A percentile compares a stretch with the other conserved stretches of the same genome.
Evolutionary conservation across 2,888 invertebrate species (phyloP).

Genomic region (Nycteola revayana): DNA sequence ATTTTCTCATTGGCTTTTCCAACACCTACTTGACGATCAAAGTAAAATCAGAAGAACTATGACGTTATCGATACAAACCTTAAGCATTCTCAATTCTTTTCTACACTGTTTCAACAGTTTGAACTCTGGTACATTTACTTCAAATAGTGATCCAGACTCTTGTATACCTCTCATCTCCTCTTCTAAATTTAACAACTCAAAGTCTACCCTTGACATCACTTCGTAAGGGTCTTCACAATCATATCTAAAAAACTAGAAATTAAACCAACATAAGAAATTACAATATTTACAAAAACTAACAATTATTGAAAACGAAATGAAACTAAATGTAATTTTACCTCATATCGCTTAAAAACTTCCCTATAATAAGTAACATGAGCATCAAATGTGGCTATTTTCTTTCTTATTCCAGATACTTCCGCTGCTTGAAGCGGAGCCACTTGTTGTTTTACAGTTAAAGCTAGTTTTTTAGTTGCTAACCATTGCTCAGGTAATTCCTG

Average conservation of each 20-base stretch:
- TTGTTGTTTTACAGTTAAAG: slow-evolving; percentile 94
- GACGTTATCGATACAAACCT: no score
- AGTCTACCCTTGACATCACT: slow-evolving; percentile 89
- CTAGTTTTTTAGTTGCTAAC: slow-evolving; percentile 96
- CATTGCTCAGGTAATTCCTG: slow-evolving; percentile 97
- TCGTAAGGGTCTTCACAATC: slow-evolving; percentile 88
- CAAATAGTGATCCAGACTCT: slow-evolving; percentile 95
- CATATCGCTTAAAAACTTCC: slow-evolving; percentile 92
- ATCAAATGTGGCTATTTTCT: slow-evolving; percentile 93
- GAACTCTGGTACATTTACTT: slow-evolving; percentile 97
- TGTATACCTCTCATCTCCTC: slow-evolving; percentile 93
- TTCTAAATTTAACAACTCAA: slow-evolving; percentile 90
- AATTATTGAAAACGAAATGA: no score
- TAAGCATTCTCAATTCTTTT: slow-evolving; percentile 93
- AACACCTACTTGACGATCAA: no score
- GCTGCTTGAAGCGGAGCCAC: slow-evolving; percentile 97
- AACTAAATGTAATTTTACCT: slow-evolving; percentile 45
- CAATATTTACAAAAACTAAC: no score
- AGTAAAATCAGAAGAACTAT: no score
- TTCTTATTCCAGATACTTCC: slow-evolving; percentile 95
- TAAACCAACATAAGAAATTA: no score
- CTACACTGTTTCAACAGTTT: slow-evolving; percentile 95
- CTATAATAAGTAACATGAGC: slow-evolving; percentile 91
- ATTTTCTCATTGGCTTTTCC: no score
- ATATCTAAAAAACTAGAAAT: slow-evolving; percentile 88